Percentiles rank a stretch among this genome's conserved stretches.
These are phyloP conservation scores for Dysidea cf. avara DNA, from an alignment of 37 sponge, comb jelly and placozoan species.

Conservation along the genomic window DNA sequence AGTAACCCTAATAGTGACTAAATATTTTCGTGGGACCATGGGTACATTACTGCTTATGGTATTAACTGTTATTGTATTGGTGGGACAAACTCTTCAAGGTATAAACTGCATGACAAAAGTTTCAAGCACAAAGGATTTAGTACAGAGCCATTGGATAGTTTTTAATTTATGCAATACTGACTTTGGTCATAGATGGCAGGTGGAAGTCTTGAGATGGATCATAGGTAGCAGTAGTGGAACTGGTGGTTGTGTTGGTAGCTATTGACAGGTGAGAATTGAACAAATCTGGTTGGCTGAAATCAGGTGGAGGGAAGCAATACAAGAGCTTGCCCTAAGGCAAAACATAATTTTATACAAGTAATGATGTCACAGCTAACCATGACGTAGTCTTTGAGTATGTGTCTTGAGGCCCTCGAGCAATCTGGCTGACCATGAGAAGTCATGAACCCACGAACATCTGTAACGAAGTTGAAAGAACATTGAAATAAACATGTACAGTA, in stretches of 20 bases:
- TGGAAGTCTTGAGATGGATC: no score
- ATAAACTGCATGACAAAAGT: no score
- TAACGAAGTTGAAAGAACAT: not conserved
- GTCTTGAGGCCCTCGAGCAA: slow-evolving; percentile 63
- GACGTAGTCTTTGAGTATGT: slow-evolving; percentile 91
- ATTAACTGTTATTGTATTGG: no score
- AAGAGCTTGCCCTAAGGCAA: slow-evolving; percentile 73
- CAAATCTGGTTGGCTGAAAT: slow-evolving; percentile 11
- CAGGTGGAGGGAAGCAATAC: slow-evolving; percentile 87
- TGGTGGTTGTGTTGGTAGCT: not conserved
- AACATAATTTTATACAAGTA: not conserved
- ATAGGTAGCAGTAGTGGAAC: no score
- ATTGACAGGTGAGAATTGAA: slow-evolving; percentile 48
- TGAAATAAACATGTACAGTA: not conserved
- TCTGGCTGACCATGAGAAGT: slow-evolving; percentile 80
- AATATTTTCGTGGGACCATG: no score
- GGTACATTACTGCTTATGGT: no score
- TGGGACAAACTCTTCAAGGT: no score
- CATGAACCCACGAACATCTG: slow-evolving; percentile 88
- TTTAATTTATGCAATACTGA: no score
- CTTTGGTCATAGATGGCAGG: no score
- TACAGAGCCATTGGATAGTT: no score
- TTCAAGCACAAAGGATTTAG: no score
- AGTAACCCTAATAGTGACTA: no score
- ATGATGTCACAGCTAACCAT: slow-evolving; percentile 35